Evolutionary conservation across 2,797 vertebrate species (phyloP).

Genomic region (Sibirionetta formosa): DNA sequence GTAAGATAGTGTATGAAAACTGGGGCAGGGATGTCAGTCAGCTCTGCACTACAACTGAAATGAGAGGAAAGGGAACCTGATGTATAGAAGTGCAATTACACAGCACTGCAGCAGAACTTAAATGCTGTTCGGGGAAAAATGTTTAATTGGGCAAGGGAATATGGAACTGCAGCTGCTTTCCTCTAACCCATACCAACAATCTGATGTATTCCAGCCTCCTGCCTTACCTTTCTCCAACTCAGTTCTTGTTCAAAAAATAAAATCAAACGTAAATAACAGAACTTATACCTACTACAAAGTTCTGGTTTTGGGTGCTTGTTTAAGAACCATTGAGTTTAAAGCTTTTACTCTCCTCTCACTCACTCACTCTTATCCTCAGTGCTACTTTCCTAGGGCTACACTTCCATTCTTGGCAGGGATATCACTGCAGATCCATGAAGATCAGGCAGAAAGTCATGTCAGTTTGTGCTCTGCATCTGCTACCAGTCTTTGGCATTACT

Average conservation of each 20-base stretch:
- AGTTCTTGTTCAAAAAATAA: background rate
- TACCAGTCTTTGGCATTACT: background rate
- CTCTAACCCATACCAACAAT: background rate
- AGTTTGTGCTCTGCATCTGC: background rate
- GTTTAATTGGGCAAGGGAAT: background rate
- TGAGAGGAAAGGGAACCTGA: background rate
- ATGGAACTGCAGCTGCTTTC: background rate
- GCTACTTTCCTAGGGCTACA: background rate
- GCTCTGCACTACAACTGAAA: background rate
- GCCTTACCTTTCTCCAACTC: background rate
- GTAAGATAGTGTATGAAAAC: background rate
- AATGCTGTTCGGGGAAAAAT: background rate
- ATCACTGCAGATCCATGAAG: background rate
- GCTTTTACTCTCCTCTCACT: background rate
- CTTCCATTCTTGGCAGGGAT: background rate
- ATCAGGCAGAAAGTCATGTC: background rate
- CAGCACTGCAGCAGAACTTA: background rate
- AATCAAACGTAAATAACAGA: background rate
- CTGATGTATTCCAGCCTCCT: background rate
- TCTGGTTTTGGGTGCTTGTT: background rate
- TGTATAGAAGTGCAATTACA: background rate
- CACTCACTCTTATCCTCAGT: accelerated
- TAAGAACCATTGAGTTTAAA: background rate
- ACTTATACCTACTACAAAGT: background rate
- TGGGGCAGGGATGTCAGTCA: background rate